Evolutionary conservation across 2,797 vertebrate species (phyloP).

Genomic region (Lutjanus argentimaculatus): DNA sequence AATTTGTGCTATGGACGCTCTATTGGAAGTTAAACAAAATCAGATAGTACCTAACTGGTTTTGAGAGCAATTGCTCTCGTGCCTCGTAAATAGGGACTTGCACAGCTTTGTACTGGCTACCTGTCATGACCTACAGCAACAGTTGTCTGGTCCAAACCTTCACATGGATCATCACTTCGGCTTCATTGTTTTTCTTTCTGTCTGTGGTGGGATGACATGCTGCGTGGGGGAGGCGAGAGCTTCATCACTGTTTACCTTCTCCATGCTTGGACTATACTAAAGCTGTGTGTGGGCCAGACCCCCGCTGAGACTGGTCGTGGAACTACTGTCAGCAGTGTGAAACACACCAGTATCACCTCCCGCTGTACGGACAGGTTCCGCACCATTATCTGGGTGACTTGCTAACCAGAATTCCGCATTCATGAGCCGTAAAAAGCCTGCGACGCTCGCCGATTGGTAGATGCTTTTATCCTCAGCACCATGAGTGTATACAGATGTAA

Average conservation of each 20-base stretch:
- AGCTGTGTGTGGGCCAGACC: conserved; percentile 82
- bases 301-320: conserved; percentile 56
- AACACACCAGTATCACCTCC: conserved; percentile 60
- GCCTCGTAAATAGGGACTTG: conserved; percentile 3
- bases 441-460: conserved; percentile 11
- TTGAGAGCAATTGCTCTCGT: neutral
- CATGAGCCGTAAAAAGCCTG: conserved; percentile 50
- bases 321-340: conserved; percentile 71
- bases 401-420: conserved; percentile 65
- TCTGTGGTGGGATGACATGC: conserved; percentile 71
- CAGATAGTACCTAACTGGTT: neutral
- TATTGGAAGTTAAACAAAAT: neutral
- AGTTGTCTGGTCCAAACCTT: conserved; percentile 64
- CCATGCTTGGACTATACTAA: conserved; percentile 65
- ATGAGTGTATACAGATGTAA: conserved; percentile 20
- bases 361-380: conserved; percentile 69
- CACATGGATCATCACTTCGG: conserved; percentile 72
- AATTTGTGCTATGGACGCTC: neutral
- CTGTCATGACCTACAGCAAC: conserved; percentile 63
- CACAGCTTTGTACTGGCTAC: conserved; percentile 42
- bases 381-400: conserved; percentile 79
- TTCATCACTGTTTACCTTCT: conserved; percentile 79
- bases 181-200: conserved; percentile 80
- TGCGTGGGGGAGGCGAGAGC: conserved; percentile 57
- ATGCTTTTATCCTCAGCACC: conserved; percentile 36